Evolutionary conservation across 2,797 vertebrate genomes (phyloP).

Genomic region (Crenuchus spilurus): DNA sequence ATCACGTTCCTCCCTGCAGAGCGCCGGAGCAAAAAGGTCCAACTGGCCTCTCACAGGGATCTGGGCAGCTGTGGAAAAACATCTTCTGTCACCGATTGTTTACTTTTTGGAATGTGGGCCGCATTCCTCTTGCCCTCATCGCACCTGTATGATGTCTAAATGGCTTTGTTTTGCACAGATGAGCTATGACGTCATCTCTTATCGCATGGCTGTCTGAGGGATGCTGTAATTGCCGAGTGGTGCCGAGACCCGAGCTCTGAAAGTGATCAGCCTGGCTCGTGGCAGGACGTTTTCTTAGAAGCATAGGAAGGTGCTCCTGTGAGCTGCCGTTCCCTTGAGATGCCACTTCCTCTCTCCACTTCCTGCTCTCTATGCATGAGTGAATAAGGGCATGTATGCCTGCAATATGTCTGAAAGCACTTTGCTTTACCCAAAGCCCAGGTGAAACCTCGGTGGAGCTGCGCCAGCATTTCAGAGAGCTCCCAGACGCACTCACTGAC

Average conservation of each 20-base stretch:
- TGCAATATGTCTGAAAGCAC: constrained; percentile 21
- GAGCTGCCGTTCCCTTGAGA: not conserved
- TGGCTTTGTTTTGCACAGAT: not conserved
- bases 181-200: constrained; percentile 32
- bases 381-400: constrained; percentile 1
- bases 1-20: constrained; percentile 50
- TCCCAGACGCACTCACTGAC: constrained; percentile 52
- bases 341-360: constrained; percentile 2
- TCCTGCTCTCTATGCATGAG: not conserved
- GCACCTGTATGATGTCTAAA: not conserved
- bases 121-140: not conserved
- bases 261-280: constrained; percentile 1
- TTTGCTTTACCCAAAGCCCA: constrained; percentile 12
- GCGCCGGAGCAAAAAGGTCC: constrained; percentile 46
- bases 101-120: constrained; percentile 19
- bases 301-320: constrained; percentile 2
- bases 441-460: constrained; percentile 23
- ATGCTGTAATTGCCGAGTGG: not conserved
- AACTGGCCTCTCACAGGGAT: constrained; percentile 30
- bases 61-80: constrained; percentile 44
- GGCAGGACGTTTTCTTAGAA: constrained; percentile 16
- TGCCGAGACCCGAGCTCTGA: not conserved
- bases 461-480: constrained; percentile 30
- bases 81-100: constrained; percentile 28
- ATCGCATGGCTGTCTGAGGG: not conserved